Base-by-base conservation (phyloP, 2,113 vertebrate genomes). In the Ginglymostoma cirratum region DNA sequence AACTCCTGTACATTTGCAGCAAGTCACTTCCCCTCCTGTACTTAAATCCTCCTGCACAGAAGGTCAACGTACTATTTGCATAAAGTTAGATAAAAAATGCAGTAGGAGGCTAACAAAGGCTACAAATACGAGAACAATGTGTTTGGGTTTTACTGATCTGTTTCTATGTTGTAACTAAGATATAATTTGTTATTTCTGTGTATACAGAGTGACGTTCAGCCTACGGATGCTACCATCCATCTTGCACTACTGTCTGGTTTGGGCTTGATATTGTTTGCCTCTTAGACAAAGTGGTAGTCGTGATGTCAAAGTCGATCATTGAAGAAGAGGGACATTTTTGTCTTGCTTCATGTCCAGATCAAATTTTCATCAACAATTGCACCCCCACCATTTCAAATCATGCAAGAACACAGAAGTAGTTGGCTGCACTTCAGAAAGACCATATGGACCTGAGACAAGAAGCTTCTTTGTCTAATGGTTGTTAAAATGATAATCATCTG, bases 401-500 rank as follows among this genome's bases (percentile, higher is more conserved):
- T 55, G 45, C 86, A 89, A 55, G 48, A 89, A 30, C 21, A 55
- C 27, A 21, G 48, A 89, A 48, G 8, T 30, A 48, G 8, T 55
- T 89, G 48, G 86, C 45, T 55, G 4, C 7, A 27, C 48, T 27
- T 27, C 86, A 89, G 48, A 55, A 48, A 52, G 27, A 89, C 86
- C 86, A 89, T 52, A 27, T 89, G 86, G 45, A 27, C 12, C 38
- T 89, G 10, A 45, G 86, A 27, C 86, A 3, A 7, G 23, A 89
- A 52, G 45, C 23, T 7, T 24, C 10, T 89, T 45, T 55, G 86
- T 55, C 86, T 55, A 30, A 89, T 89, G 52, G 6, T 87, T 87
- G 85, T 87, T 87, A 87, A 87, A 87, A 87, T 87, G 86, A 89
- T 89, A 89, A 89, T 89, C 48, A 89, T 30, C 38, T 89, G 45